These are phyloP conservation scores for Puntigrus tetrazona DNA, from an alignment of 2,113 vertebrate species.

Conservation along the genomic window DNA sequence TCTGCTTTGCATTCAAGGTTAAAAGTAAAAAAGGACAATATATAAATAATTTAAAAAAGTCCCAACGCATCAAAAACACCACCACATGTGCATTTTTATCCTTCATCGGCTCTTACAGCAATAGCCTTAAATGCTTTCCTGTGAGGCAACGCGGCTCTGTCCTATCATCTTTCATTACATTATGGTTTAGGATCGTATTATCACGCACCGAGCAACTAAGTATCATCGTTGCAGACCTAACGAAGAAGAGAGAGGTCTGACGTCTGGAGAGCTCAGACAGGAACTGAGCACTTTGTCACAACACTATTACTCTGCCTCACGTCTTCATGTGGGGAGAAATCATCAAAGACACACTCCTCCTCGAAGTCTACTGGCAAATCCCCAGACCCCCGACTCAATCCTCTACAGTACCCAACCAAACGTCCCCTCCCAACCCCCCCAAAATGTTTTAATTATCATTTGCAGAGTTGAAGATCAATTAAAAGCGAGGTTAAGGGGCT, in stretches of 20 bases:
- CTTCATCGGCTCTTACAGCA: background rate
- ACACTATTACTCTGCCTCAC: constrained; percentile 42
- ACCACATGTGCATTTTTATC: constrained; percentile 2
- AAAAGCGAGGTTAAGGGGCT: constrained; percentile 84
- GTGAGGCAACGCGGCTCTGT: background rate
- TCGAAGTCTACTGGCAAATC: constrained; percentile 43
- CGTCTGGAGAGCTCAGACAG: constrained; percentile 51
- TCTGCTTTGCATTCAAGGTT: background rate
- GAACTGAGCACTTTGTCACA: constrained; percentile 57
- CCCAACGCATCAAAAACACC: background rate
- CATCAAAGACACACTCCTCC: constrained; percentile 42
- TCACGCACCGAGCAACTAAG: background rate
- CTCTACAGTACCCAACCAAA: constrained; percentile 44
- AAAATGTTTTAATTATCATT: constrained; percentile 98
- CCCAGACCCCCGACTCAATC: constrained; percentile 65
- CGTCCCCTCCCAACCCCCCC: constrained; percentile 74
- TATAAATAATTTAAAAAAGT: background rate
- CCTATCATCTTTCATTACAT: constrained; percentile 44
- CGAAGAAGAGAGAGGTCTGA: constrained; percentile 53
- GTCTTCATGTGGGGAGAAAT: constrained; percentile 16
- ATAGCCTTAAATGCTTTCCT: constrained; percentile 27
- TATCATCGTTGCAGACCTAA: constrained; percentile 36
- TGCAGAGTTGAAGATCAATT: constrained; percentile 93
- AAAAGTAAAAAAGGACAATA: background rate
- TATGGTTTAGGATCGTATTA: constrained; percentile 17